A percentile compares a stretch with the other conserved stretches of the same genome.
Evolutionary conservation across 2,113 vertebrate genomes (phyloP).

Genomic region (Stomatorhinus ivindoensis): DNA sequence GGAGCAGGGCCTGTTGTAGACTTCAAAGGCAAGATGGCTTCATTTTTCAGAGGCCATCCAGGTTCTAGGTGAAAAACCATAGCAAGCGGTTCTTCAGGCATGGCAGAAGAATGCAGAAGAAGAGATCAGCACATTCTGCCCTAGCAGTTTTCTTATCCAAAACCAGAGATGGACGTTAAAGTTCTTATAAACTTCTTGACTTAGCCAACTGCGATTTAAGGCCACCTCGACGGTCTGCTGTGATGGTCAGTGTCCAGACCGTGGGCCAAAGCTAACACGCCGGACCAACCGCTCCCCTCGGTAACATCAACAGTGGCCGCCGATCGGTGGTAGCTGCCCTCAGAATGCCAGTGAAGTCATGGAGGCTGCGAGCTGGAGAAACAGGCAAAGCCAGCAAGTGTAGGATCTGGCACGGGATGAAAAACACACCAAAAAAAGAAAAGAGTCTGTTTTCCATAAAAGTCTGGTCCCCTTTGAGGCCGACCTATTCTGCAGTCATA

Average conservation of each 20-base stretch:
- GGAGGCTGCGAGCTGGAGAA: background rate
- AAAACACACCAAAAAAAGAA: conserved; percentile 41
- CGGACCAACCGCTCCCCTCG: background rate
- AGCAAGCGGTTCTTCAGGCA: background rate
- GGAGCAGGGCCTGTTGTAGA: conserved; percentile 62
- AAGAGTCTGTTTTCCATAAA: conserved; percentile 61
- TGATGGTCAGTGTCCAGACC: background rate
- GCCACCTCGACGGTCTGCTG: background rate
- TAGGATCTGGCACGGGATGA: conserved; percentile 54
- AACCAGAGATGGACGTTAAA: background rate
- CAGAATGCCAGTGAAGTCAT: background rate
- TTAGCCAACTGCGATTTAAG: background rate
- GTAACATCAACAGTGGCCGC: background rate
- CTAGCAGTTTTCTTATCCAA: background rate
- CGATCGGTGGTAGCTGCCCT: background rate
- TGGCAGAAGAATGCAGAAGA: background rate
- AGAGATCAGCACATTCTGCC: background rate
- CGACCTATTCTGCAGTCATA: conserved; percentile 55
- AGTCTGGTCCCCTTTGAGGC: conserved; percentile 48
- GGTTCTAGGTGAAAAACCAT: background rate
- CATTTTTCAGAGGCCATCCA: conserved; percentile 58
- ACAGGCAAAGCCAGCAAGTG: conserved; percentile 25
- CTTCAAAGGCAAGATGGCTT: conserved; percentile 71
- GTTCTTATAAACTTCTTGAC: background rate
- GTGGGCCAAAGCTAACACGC: background rate